Evolutionary conservation across 2,113 vertebrate genomes (phyloP), one percentile per base, ranked within the genome.

Genomic region (Arenaria interpres): DNA sequence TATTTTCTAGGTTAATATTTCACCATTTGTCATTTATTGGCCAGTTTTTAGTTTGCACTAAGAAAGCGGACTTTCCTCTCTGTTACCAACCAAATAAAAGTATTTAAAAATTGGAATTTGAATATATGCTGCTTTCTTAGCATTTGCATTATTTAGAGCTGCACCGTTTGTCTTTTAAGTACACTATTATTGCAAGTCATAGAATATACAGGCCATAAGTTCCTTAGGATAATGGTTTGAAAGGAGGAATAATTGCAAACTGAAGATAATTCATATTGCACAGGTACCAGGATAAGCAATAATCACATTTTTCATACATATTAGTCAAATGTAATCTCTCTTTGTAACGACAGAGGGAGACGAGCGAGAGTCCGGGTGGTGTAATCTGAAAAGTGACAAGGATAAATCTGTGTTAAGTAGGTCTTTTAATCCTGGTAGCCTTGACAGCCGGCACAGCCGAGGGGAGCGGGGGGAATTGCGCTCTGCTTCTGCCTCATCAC

Each of bases 321-420:
- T 91, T 92, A 91, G 86, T 84, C 87, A 91, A 97, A 89, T 79
- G 76, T 92, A 93, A 93, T 95, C 92, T 95, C 79, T 53, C 89
- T 92, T 67, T 87, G n/a, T 93, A 97, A 97, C 64, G 7, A 89
- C 84, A 85, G 89, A 96, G 91, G 92, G 90, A 97, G 87, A 94
- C 0, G 32, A 91, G 72, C 2, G 6, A 90, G 74, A 76, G 85
- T 92, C 68, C 0, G 46, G 35, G 74, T 73, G 71, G 63, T 91
- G 50, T 94, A 92, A 90, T 95, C 89, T 92, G 80, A 96, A 93
- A 94, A 97, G 48, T 89, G 92, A 92, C 94, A 88, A 66, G 78
- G 95, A 73, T 97, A 95, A 89, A 95, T 94, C 81, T 95, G 48
- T 77, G 67, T 66, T 92, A 94, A 96, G 72, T 73, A 88, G 84